Percentiles rank a stretch among this genome's conserved stretches.
Evolutionary conservation across 2,888 invertebrate genomes (phyloP).

Genomic region (Rhyacophila evoluta): DNA sequence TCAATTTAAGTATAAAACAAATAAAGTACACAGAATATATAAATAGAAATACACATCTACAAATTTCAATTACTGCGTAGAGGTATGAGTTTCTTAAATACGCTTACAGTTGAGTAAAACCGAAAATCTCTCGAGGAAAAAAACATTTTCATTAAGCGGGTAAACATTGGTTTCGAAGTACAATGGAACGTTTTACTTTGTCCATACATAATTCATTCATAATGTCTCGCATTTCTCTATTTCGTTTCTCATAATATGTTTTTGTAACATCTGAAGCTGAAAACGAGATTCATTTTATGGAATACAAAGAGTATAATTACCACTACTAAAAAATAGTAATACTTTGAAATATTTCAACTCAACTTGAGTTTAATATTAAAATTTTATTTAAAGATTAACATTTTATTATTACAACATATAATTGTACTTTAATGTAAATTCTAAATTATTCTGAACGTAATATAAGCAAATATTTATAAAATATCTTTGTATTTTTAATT

Average conservation of each 20-base stretch:
- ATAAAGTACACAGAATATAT: too few species aligned
- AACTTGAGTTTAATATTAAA: too few species aligned
- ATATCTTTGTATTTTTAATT: too few species aligned
- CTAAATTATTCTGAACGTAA: too few species aligned
- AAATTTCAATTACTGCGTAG: too few species aligned
- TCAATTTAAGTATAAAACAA: too few species aligned
- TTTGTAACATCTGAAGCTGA: neutral
- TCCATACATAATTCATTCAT: constrained; percentile 29
- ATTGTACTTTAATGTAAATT: too few species aligned
- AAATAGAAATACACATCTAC: too few species aligned
- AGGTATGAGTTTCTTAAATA: neutral
- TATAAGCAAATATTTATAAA: too few species aligned
- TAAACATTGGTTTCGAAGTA: neutral
- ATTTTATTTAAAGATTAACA: too few species aligned
- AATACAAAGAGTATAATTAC: neutral
- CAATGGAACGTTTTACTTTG: neutral
- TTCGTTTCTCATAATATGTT: constrained; percentile 26
- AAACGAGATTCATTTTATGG: neutral
- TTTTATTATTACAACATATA: too few species aligned
- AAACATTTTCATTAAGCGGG: neutral
- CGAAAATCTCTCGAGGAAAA: neutral
- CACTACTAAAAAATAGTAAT: too few species aligned
- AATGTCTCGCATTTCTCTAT: constrained; percentile 8
- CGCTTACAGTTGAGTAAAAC: neutral
- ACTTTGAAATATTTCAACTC: neutral